Base-by-base conservation (phyloP, 2,797 vertebrate species). In the Bovichtus variegatus region DNA sequence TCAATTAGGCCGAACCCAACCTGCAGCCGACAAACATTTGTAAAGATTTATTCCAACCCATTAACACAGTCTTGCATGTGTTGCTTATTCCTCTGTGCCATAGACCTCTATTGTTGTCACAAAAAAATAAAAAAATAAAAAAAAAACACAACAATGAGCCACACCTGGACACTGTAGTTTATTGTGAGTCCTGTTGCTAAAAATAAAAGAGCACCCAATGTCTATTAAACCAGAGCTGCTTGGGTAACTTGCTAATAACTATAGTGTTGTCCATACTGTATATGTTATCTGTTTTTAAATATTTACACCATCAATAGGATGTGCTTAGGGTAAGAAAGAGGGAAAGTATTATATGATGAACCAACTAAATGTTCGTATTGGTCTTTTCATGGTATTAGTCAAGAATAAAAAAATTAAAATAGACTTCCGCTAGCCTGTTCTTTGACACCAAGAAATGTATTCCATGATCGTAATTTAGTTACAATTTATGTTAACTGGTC, bases 201-300 rank as follows among this genome's bases (percentile, higher is more conserved):
- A 72, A 27, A 82, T 66, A 29, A 49, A 58, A 53, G 23, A 53
- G 16, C 25, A 36, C 12, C n/a, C 16, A 51, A 49, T 44, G 13
- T 43, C 7, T 49, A 19, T 66, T 31, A 44, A 72, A 58, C 19
- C 7, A 6, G 2, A 2, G 9, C 5, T 43, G 18, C 46, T 61
- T 43, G 1, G 57, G 31, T 62, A 23, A 40, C 19, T 38, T 63
- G 11, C 18, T 19, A 12, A 31, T 21, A 61, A 57, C 11, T 25
- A 9, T 19, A 55, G 31, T 65, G 5, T 0, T 31, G 18, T 16
- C 55, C 1, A 47, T 60, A 66, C 31, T 54, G 21, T 23, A 46
- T 21, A 16, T 27, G 27, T 60, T 23, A 38, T 47, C n/a, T 49
- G 7, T 40, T 44, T 53, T 60, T 12, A 44, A 50, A 57, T 44